These are phyloP conservation scores for Melinopterus prodromus DNA, from an alignment of 2,888 invertebrate species.

Conservation along the genomic window DNA sequence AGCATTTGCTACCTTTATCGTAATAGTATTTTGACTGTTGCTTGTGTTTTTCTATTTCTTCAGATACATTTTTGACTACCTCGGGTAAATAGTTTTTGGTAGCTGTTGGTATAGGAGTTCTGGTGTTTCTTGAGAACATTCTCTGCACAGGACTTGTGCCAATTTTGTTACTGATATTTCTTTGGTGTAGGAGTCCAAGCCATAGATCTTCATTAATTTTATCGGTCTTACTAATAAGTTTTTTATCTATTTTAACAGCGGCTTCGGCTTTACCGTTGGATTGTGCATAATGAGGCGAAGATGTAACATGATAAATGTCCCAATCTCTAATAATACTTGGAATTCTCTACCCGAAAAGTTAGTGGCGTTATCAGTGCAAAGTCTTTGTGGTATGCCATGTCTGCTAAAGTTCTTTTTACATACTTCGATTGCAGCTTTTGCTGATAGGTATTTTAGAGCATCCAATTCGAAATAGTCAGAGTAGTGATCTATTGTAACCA, in stretches of 20 bases:
- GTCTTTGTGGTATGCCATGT: slow-evolving; percentile 24
- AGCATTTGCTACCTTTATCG: neutral
- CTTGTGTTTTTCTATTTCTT: neutral
- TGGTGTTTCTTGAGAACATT: neutral
- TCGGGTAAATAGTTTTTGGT: slow-evolving; percentile 5
- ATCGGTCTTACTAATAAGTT: neutral
- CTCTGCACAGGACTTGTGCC: neutral
- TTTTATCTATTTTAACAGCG: slow-evolving; percentile 17
- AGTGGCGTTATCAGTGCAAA: slow-evolving; percentile 24
- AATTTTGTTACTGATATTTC: neutral
- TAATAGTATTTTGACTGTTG: slow-evolving; percentile 1
- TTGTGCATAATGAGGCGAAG: slow-evolving; percentile 38
- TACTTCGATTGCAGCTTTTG: neutral
- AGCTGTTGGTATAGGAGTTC: neutral
- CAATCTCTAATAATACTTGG: slow-evolving; percentile 9
- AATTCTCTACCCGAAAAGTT: slow-evolving; percentile 16
- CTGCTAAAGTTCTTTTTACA: slow-evolving; percentile 16
- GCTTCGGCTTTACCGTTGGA: slow-evolving; percentile 43
- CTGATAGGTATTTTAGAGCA: slow-evolving; percentile 12
- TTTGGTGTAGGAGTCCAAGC: neutral
- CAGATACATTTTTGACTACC: slow-evolving; percentile 5
- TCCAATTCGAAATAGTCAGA: slow-evolving; percentile 9
- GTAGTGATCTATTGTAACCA: no score
- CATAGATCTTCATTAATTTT: neutral
- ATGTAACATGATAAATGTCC: slow-evolving; percentile 41